A percentile compares a stretch with the other conserved stretches of the same genome.
phyloP scores from a whole-genome alignment of 2,113 vertebrate genomes.

The Noctilio leporinus region DNA sequence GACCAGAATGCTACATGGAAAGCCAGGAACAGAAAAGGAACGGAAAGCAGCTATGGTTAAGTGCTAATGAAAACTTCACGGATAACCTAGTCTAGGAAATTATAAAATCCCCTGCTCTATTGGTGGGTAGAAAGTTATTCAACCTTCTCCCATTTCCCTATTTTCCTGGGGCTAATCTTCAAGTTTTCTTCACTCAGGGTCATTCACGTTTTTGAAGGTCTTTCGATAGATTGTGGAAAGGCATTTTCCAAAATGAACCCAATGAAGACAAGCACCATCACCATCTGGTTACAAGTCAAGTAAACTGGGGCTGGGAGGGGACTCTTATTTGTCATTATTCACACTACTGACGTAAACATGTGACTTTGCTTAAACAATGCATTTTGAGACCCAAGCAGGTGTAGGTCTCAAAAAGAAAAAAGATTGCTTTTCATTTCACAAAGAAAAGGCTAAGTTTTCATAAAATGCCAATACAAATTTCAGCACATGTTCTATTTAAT shows the following conservation, averaged over 20 bases:
- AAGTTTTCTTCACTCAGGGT: neutral
- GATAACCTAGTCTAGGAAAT: neutral
- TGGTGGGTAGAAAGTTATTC: neutral
- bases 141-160: neutral
- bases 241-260: neutral
- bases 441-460: neutral
- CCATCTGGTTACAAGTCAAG: neutral
- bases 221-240: neutral
- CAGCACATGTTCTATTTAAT: neutral
- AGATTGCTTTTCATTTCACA: neutral
- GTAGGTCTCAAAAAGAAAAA: neutral
- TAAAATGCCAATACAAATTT: neutral
- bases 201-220: neutral
- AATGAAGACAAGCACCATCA: neutral
- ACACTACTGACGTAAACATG: neutral
- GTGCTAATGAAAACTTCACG: neutral
- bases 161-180: neutral
- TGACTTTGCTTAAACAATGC: neutral
- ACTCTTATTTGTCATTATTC: neutral
- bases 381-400: neutral
- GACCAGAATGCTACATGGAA: neutral
- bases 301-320: fast-evolving
- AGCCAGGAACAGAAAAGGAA: neutral
- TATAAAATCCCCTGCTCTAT: neutral
- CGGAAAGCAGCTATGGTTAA: neutral